A percentile compares a stretch with the other conserved stretches of the same genome.
Conservation (phyloP, 2,797 vertebrate species). For the Acropternis orthonyx region DNA sequence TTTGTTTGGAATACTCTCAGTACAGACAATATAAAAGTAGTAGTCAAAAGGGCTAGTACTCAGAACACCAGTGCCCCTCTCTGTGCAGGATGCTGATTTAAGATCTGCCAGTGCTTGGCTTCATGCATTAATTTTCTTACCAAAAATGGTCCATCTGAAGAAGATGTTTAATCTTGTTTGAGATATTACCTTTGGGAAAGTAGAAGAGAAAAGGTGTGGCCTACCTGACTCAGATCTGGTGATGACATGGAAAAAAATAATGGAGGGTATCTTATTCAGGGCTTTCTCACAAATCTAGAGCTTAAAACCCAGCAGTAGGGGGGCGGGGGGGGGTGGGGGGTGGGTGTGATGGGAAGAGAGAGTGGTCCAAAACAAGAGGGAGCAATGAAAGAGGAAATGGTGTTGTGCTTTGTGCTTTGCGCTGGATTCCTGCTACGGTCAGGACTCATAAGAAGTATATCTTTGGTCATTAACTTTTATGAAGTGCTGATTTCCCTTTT, state of each 20-base stretch:
- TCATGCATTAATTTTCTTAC: background rate
- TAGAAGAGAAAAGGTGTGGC: background rate
- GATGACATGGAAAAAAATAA: background rate
- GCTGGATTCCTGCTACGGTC: background rate
- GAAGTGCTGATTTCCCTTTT: conserved; percentile 34
- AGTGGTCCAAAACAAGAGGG: background rate
- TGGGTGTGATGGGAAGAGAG: no score
- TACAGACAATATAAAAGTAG: background rate
- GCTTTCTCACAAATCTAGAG: background rate
- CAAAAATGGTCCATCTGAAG: background rate
- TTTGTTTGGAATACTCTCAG: background rate
- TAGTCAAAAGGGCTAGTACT: background rate
- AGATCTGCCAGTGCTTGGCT: background rate
- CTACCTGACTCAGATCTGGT: background rate
- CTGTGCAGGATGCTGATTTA: background rate
- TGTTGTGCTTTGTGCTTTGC: background rate
- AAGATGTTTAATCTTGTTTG: background rate
- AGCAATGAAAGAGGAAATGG: background rate
- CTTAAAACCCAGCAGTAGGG: background rate
- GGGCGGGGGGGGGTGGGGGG: no score
- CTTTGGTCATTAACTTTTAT: conserved; percentile 44
- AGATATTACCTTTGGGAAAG: background rate
- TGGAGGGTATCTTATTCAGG: background rate
- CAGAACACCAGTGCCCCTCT: background rate
- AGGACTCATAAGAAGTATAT: background rate